Conservation (phyloP, 2,888 invertebrate genomes). For the Gymnosoma rotundatum region DNA sequence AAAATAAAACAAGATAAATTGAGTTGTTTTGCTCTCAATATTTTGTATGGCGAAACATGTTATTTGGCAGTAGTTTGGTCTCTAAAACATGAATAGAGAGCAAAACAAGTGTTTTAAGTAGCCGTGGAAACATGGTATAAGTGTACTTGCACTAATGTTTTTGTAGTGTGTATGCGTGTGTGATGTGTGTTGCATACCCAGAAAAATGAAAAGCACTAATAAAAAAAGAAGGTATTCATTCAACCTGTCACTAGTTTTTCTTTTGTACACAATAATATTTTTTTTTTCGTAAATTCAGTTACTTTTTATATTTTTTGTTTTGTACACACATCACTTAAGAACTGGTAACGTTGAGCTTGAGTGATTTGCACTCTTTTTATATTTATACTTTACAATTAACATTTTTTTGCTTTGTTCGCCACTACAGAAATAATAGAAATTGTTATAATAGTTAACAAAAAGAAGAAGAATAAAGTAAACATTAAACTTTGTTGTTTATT, state of each 20-base stretch:
- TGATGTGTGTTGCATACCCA: constrained; percentile 13
- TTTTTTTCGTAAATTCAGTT: constrained; percentile 65
- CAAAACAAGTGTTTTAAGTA: too few species aligned
- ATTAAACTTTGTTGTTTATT: constrained; percentile 54
- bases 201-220: constrained; percentile 14
- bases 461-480: constrained; percentile 54
- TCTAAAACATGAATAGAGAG: too few species aligned
- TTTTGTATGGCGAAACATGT: too few species aligned
- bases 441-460: constrained; percentile 51
- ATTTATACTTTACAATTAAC: constrained; percentile 1
- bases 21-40: too few species aligned
- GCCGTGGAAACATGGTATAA: too few species aligned
- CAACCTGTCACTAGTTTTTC: constrained; percentile 70
- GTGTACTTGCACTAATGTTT: constrained; percentile 21
- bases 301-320: constrained; percentile 41
- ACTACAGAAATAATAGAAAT: constrained; percentile 60
- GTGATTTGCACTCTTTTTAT: constrained; percentile 74
- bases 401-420: constrained; percentile 26
- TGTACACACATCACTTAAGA: constrained; percentile 59
- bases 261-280: constrained; percentile 26
- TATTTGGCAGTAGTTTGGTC: too few species aligned
- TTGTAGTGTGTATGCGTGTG: background rate
- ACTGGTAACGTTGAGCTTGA: constrained; percentile 78
- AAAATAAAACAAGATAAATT: too few species aligned
- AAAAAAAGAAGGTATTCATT: constrained; percentile 74